These are phyloP conservation scores for Agelaius phoeniceus DNA, from an alignment of 2,113 vertebrate species.

Conservation along the genomic window DNA sequence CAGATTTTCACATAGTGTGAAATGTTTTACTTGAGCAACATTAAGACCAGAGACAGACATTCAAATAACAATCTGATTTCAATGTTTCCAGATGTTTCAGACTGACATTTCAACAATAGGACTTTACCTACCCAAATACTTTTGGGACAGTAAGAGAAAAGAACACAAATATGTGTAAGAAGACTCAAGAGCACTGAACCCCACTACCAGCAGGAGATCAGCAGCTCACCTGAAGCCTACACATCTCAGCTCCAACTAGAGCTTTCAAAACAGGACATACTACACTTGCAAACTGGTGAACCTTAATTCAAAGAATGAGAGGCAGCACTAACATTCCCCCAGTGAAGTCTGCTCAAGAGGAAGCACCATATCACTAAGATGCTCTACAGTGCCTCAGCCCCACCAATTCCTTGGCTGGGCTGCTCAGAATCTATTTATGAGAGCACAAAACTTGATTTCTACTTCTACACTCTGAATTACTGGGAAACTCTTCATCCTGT, in stretches of 20 bases:
- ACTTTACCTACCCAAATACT: background rate
- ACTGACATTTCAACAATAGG: background rate
- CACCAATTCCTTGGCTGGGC: background rate
- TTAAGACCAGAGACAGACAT: background rate
- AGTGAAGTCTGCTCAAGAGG: background rate
- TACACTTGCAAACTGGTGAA: background rate
- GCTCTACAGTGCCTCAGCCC: background rate
- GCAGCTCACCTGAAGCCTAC: background rate
- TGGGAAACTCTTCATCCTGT: background rate
- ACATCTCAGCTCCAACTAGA: background rate
- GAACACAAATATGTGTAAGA: background rate
- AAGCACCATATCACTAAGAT: background rate
- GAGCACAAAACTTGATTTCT: background rate
- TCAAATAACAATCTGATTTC: background rate
- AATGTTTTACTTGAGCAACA: background rate
- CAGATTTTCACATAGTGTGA: background rate
- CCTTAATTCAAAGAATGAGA: background rate
- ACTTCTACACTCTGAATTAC: background rate
- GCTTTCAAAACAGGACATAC: background rate
- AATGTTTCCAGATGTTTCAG: background rate
- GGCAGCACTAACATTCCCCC: background rate
- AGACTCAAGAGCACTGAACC: background rate
- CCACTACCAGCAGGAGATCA: background rate
- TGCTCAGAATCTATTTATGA: background rate
- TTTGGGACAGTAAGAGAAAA: background rate